phyloP scores from a whole-genome alignment of 1,140 invertebrate species.

The Trichonephila inaurata region DNA sequence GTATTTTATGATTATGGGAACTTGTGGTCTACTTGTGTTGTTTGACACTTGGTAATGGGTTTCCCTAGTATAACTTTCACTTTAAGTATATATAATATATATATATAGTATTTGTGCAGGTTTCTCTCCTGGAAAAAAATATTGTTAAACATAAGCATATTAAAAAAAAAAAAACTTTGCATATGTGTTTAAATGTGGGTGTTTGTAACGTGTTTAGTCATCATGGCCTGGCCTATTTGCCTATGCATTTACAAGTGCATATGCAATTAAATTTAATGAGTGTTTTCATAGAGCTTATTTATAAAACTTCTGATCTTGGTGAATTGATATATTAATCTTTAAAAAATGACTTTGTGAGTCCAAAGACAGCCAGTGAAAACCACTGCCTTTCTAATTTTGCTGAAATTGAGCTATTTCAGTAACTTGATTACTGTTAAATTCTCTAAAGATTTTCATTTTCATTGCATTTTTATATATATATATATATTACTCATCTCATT shows the following conservation, averaged over 20 bases:
- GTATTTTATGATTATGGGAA: not conserved
- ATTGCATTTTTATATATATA: conserved; percentile 38
- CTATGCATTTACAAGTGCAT: conserved; percentile 40
- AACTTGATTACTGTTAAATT: conserved; percentile 27
- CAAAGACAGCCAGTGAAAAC: conserved; percentile 72
- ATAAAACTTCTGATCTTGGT: conserved; percentile 74
- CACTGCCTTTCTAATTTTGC: conserved; percentile 73
- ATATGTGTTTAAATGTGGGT: conserved; percentile 56
- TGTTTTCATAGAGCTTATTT: conserved; percentile 74
- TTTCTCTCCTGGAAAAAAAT: not conserved
- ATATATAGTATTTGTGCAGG: not conserved
- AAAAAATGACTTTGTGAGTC: conserved; percentile 54
- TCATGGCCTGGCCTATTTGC: conserved; percentile 38
- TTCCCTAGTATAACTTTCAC: conserved; percentile 2
- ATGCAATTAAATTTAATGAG: conserved; percentile 50
- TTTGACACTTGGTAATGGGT: not conserved
- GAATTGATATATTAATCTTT: conserved; percentile 48
- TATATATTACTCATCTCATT: conserved; percentile 61
- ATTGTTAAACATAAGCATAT: conserved; percentile 23
- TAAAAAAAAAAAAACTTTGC: not conserved
- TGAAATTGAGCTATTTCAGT: conserved; percentile 52
- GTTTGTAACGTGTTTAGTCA: conserved; percentile 59
- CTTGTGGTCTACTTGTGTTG: not conserved
- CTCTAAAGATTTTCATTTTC: conserved; percentile 8
- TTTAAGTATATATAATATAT: not conserved